Evolutionary conservation across 2,797 vertebrate species (phyloP), one percentile per base, ranked within the genome.

Genomic region (Chiloscyllium punctatum): DNA sequence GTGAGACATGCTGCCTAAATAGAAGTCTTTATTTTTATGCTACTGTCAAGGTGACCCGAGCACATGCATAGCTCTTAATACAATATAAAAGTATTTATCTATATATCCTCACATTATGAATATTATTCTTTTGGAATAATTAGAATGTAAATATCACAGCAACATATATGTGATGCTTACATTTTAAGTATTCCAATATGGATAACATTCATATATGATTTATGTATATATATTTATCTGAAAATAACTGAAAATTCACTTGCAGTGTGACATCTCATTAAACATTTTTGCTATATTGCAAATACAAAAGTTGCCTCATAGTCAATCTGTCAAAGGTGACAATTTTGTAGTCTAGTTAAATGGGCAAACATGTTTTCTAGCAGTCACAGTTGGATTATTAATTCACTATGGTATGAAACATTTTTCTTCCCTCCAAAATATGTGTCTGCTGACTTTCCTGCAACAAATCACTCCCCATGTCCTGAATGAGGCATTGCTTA

Each of bases 361-460:
- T 74, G 69, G 48, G 94, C 68, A 71, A 94, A 94, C 25, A 74
- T 48, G 48, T 71, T 94, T 94, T 30, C 69, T 53, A 51, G 94
- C 15, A 51, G 69, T 51, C 69, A 48, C 69, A 7, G 69, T 42
- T 92, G 66, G 66, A 69, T 92, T 92, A 91, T 91, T 91, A 91
- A 91, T 91, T 91, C 33, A 66, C 88, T 21, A 69, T 9, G n/a
- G 62, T 69, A 37, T 25, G 66, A 21, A 69, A 42, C 42, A 92
- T 68, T 69, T 92, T 92, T 66, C 88, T 92, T 42, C 90, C 90
- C 66, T 92, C 62, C 66, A 68, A 69, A 68, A 92, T 69, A 18
- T 69, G 90, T 69, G 90, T 23, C 90, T 69, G n/a, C 25, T 92
- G 90, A 92, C 62, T 8, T 92, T 92, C 30, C 90, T 92, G 90